Evolutionary conservation across 1,140 invertebrate genomes (phyloP), one percentile per base, ranked within the genome.

Genomic region (Pogonomyrmex californicus): DNA sequence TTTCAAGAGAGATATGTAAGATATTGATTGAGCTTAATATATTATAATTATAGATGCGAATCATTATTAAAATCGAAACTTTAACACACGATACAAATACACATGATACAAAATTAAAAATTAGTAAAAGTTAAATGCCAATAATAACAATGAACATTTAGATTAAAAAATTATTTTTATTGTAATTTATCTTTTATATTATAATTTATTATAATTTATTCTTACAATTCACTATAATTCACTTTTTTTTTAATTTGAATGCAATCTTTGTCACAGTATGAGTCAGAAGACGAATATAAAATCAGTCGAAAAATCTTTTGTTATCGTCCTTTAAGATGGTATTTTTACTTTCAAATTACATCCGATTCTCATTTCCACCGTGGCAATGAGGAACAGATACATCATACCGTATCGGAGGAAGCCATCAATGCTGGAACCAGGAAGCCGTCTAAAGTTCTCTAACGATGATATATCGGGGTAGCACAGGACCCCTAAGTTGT

Each of bases 381-480:
- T 56, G 58, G 82, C 89, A 87, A 89, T 87, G 86, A 86, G 77
- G 68, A 87, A 87, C 78, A 88, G 88, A 90, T 91, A 91, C 86
- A 90, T 91, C 91, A 91, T 86, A 79, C 87, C 81, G 86, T 91
- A 91, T 91, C 88, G 78, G 77, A 89, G 76, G 86, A 90, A 91
- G 75, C 86, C 87, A 90, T 89, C 85, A 89, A 91, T 91, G 78
- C 70, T 77, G 71, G 79, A 91, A 91, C 86, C 88, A 87, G 89
- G 90, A 91, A 91, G 85, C 90, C 88, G 85, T 92, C 88, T 65
- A 87, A 91, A 91, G 87, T 89, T 90, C 85, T 86, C 87, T 91
- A 92, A 92, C 91, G 89, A 92, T 92, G 91, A 92, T 92, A 90
- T 89, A 92, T 91, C 89, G 91, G 85, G 75, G 63, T 70, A 78